Evolutionary conservation across 2,888 invertebrate species (phyloP), one percentile per base, ranked within the genome.

Genomic region (Ichneumon xanthorius): DNA sequence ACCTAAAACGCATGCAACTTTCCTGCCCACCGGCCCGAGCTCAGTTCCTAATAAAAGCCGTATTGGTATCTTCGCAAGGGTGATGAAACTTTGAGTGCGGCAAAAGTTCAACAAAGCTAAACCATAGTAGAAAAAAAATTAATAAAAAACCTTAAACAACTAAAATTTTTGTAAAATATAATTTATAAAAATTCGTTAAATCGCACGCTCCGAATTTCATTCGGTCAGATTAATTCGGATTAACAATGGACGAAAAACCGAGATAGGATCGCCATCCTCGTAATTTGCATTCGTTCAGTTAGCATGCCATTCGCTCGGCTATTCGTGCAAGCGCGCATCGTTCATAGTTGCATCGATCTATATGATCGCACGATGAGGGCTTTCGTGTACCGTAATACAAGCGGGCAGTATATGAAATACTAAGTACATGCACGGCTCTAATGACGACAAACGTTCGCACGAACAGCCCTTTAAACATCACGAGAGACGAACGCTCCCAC

Each of bases 401-500:
- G 61, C 7, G 26, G 58, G 1, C 53, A 53, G 19, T 53, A 53
- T 19, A 7, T 22, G 33, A 14, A 53, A 76, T n/a, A 53, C 16
- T 50, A 65, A 76, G 14, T 65, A 55, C 40, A 53, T 50, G 14
- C 22, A 45, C n/a, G 22, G 45, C 19, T 63, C 30, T 61, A 48
- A 78, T 45, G 68, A 58, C 53, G 67, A 63, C 33, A 19, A 79
- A 58, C 58, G 68, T 70, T 68, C n/a, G 45, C 33, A 63, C 67
- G 73, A 80, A 78, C 78, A 72, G 77, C 37, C 72, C 78, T 78
- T 71, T 58, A 1, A 48, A 40, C 70, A 75, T 63, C 26, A 50
- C 73, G 63, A 37, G 75, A 70, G 75, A 75, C 55, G 58, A 77
- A 67, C 75, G 72, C 75, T 48, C 85, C 86, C 82, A 85, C 87